Evolutionary conservation across 2,888 invertebrate species (phyloP), one percentile per base, ranked within the genome.

Genomic region (Cyaniris semiargus): DNA sequence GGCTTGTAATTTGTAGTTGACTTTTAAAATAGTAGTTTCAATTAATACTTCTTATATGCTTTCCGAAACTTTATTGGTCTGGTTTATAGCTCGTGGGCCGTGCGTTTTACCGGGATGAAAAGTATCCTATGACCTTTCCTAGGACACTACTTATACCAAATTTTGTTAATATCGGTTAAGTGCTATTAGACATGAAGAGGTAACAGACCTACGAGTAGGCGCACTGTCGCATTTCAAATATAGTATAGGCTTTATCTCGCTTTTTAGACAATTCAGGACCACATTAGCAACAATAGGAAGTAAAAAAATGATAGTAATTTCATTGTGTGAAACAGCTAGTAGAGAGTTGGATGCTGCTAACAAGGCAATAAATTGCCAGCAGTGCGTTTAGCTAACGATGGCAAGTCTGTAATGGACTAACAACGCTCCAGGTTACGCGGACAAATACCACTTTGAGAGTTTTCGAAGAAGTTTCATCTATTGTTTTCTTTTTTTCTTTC

Each of bases 281-380:
- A n/a, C n/a, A 58, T 58, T 66, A 18, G 60, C 0, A 23, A 60
- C 60, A 60, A 60, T 27, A 23, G 58, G 21, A 58, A 27, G 7
- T 31, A 31, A 66, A 66, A 18, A 18, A 66, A 66, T 66, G 66
- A 66, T 31, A 15, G 66, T 66, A 66, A 66, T 66, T 66, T 66
- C 66, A 31, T 6, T 66, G 66, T 66, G 23, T 18, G 18, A 66
- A 66, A 27, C 18, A 21, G 15, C 27, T 66, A 66, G 66, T 23
- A 23, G 23, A 60, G 21, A 23, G 60, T 66, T 66, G 31, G 27
- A 66, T 66, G 66, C 13, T 66, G 66, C 66, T 76, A 76, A 70
- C 70, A 48, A 76, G 76, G 70, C 76, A 48, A 76, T 76, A 76
- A 76, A 76, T 76, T 76, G 75, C 44, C 44, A 70, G 60, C 48